These are phyloP conservation scores for Ariopsis seemanni DNA, from an alignment of 2,113 vertebrate genomes.

Conservation along the genomic window DNA sequence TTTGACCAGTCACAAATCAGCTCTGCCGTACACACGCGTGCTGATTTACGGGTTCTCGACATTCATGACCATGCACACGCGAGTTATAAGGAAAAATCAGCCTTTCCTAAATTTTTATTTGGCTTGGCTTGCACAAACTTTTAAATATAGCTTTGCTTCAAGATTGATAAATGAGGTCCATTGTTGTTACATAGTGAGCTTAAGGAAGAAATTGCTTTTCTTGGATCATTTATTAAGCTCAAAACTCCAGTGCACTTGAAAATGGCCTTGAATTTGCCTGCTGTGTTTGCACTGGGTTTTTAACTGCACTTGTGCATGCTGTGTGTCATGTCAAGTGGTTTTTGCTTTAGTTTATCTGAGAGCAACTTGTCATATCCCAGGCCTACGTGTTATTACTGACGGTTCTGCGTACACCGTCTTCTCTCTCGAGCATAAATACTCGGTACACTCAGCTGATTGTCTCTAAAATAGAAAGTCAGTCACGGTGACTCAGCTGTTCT, in stretches of 20 bases:
- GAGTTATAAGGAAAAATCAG: neutral
- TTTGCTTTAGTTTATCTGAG: neutral
- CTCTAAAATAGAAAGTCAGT: slow-evolving; percentile 45
- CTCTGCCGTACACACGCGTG: too few species aligned
- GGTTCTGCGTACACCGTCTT: slow-evolving; percentile 35
- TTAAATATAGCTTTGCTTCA: neutral
- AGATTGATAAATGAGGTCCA: neutral
- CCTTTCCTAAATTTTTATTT: neutral
- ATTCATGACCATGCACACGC: too few species aligned
- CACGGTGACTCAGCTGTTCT: slow-evolving; percentile 58
- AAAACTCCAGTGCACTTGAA: neutral
- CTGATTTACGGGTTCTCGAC: too few species aligned
- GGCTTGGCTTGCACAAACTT: neutral
- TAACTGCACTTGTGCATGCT: slow-evolving; percentile 7
- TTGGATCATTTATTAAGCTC: neutral
- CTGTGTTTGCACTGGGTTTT: slow-evolving; percentile 12
- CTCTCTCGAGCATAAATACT: neutral
- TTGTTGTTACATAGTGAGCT: neutral
- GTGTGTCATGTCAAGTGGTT: neutral
- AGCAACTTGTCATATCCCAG: neutral
- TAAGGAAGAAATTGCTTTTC: neutral
- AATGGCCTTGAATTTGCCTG: neutral
- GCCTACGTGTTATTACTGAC: neutral
- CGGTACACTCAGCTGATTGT: slow-evolving; percentile 19
- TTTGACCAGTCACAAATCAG: neutral